phyloP scores from a whole-genome alignment of 2,888 invertebrate genomes.

The Leptura quadrifasciata region DNA sequence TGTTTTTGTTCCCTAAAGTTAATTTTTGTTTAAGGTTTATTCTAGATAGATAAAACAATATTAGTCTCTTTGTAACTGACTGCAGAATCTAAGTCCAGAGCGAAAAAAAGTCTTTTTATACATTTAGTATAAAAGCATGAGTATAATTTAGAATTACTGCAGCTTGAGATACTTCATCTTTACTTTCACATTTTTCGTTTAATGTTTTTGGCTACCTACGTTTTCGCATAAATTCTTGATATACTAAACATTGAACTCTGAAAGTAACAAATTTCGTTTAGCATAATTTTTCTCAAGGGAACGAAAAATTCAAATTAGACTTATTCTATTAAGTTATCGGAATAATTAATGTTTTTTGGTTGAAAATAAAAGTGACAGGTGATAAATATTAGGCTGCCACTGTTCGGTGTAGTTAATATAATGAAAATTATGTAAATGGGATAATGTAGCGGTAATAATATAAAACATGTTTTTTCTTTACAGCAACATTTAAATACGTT shows the following conservation, averaged over 20 bases:
- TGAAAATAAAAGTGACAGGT: slow-evolving; percentile 35
- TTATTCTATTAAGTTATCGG: slow-evolving; percentile 32
- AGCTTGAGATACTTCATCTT: too few species aligned
- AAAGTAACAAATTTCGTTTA: slow-evolving; percentile 21
- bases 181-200: too few species aligned
- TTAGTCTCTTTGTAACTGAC: too few species aligned
- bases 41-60: too few species aligned
- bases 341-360: slow-evolving; percentile 33
- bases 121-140: too few species aligned
- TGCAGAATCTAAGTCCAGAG: too few species aligned
- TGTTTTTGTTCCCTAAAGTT: too few species aligned
- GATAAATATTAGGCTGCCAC: slow-evolving; percentile 30
- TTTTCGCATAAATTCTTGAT: not conserved
- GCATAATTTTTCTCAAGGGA: slow-evolving; percentile 35
- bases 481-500: too few species aligned
- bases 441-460: not conserved
- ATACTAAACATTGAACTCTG: not conserved
- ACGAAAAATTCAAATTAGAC: slow-evolving; percentile 35
- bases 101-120: too few species aligned
- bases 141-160: not conserved
- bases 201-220: too few species aligned
- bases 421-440: slow-evolving; percentile 21
- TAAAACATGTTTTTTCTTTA: slow-evolving; percentile 11
- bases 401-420: not conserved
- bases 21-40: too few species aligned